Base-by-base conservation (phyloP, 2,113 vertebrate genomes). In the Brachyhypopomus gauderio region DNA sequence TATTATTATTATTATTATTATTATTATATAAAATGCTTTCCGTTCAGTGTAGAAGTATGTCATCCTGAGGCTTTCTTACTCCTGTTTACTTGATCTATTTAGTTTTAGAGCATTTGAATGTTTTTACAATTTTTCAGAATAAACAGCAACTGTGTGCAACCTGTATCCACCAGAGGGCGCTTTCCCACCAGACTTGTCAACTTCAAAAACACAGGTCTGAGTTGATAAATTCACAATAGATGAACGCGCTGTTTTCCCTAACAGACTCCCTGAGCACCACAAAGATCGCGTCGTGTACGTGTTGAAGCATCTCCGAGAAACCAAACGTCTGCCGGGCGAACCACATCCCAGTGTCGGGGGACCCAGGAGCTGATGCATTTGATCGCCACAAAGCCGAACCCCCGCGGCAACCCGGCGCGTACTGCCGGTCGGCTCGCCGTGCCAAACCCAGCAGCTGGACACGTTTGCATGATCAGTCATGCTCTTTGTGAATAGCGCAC, bases 401-500 rank as follows among this genome's bases (percentile, higher is more conserved):
- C 84, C 69, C 80, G 87, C 88, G 85, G 83, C 84, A 72, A 85
- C 82, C 71, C 83, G 84, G 63, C 72, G 38, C 66, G 63, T 82
- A 23, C 71, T 75, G 72, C 73, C 81, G 81, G 81, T 69, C 71
- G 22, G 64, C 45, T 79, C 66, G 48, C 55, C 64, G 58, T 85
- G 84, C 78, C 84, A 85, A 78, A 60, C 41, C 64, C 58, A 75
- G 82, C 78, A 83, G 91, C 88, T 88, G 89, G 91, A 90, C 89
- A 89, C 89, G 91, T 91, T 91, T 92, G 89, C 91, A 89, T 93
- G 89, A 91, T 92, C 91, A 92, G 89, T 92, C 90, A 90, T 91
- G 90, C 91, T 93, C 92, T 93, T 93, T 92, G 92, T 92, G 91
- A 92, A 93, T 93, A 93, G 91, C 91, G 89, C 89, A 87, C 90